These are phyloP conservation scores for Anseranas semipalmata DNA, from an alignment of 2,113 vertebrate genomes.

Conservation along the genomic window DNA sequence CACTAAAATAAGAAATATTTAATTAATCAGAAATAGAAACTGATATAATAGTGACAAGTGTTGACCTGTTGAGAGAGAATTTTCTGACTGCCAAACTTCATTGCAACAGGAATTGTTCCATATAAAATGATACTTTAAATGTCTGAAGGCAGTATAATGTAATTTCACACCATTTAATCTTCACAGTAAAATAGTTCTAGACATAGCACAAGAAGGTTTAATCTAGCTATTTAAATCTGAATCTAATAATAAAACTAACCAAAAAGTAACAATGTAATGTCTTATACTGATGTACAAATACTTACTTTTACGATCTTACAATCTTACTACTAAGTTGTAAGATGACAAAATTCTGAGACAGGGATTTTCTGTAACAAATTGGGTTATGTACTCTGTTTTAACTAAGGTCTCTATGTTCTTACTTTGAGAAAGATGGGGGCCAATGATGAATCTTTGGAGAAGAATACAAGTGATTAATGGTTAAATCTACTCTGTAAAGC, in stretches of 20 bases:
- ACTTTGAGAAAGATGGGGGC: background rate
- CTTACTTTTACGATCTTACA: too few species aligned
- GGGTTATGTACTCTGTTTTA: background rate
- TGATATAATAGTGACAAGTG: background rate
- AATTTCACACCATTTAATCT: background rate
- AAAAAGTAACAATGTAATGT: background rate
- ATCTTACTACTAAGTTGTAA: background rate
- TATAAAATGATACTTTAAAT: background rate
- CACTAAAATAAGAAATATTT: background rate
- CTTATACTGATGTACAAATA: background rate
- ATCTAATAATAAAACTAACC: background rate
- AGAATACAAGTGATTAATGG: background rate
- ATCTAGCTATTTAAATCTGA: background rate
- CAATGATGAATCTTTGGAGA: background rate
- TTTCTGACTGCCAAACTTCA: background rate
- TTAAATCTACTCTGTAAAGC: background rate
- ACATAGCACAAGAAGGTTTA: background rate
- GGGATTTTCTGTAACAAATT: background rate
- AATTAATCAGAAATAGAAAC: background rate
- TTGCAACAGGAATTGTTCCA: background rate
- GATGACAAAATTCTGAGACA: background rate
- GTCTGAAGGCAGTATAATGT: background rate
- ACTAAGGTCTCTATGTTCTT: background rate
- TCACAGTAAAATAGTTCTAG: background rate
- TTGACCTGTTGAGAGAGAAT: background rate